Evolutionary conservation across 2,888 invertebrate genomes (phyloP).

Genomic region (Drymonia ruficornis): DNA sequence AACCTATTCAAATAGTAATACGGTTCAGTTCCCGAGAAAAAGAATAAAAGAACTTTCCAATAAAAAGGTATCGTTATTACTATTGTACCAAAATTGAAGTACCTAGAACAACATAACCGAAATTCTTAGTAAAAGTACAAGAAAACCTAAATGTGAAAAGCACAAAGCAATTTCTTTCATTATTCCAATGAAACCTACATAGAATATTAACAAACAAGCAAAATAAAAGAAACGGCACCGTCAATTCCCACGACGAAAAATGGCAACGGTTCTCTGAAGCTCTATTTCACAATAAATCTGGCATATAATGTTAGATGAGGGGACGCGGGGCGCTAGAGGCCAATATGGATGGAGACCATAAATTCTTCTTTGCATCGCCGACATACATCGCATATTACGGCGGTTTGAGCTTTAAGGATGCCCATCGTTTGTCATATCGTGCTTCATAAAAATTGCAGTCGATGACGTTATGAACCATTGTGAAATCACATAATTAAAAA

Average conservation of each 20-base stretch:
- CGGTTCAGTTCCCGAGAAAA: too few species aligned
- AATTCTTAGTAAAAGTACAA: too few species aligned
- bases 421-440: constrained; percentile 28
- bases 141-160: too few species aligned
- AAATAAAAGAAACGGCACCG: constrained; percentile 3
- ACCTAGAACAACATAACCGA: too few species aligned
- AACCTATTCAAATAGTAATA: too few species aligned
- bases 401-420: constrained; percentile 40
- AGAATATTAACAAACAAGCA: too few species aligned
- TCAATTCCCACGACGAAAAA: constrained; percentile 29
- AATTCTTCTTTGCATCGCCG: constrained; percentile 64
- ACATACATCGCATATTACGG: constrained; percentile 54
- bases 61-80: too few species aligned
- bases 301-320: constrained; percentile 43
- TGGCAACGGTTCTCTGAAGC: constrained; percentile 22
- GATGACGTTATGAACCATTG: constrained; percentile 16
- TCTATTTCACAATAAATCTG: constrained; percentile 55
- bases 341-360: constrained; percentile 55
- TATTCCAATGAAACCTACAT: too few species aligned
- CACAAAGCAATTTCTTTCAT: too few species aligned
- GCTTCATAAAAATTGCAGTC: constrained; percentile 19
- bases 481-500: too few species aligned
- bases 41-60: too few species aligned
- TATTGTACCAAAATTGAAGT: too few species aligned
- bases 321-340: constrained; percentile 23